Base-by-base conservation (phyloP, 1,140 invertebrate species). In the Andricus grossulariae region DNA sequence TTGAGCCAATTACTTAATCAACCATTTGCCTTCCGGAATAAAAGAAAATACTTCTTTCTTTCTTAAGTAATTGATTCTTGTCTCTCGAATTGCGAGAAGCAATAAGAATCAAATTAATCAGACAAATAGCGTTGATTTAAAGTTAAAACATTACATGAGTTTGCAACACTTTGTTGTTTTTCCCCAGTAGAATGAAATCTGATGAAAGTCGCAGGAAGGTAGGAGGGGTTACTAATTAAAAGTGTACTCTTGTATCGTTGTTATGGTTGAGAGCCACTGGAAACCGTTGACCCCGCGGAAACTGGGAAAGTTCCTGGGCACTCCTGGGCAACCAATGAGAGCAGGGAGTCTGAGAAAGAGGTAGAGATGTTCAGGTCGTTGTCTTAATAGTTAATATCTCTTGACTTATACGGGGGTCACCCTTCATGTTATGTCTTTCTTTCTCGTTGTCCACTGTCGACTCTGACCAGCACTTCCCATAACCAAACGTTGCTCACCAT, bases 281-380 rank as follows among this genome's bases (percentile, higher is more conserved):
- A 83, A 82, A 84, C 79, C 80, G 74, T 84, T 85, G 86, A 86
- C 84, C 86, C 76, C 77, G 80, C 60, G 81, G 82, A 84, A 85
- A 84, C 83, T 74, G 82, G 81, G 82, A 85, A 86, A 87, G 83
- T 84, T 80, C 77, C 54, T 50, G 73, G 73, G 55, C 71, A 77
- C 76, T 77, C 76, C 39, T 74, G 76, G 73, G 50, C 75, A 73
- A 54, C 32, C 83, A 82, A 82, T 74, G 57, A 84, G 80, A 83
- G 80, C 74, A 80, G 75, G 50, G 66, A 73, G 79, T 71, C 55
- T 39, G 71, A 50, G 71, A 80, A 45, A 57, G 73, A 80, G 75
- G 50, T 71, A 80, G 82, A 82, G 71, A 74, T 77, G 45, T 75
- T 72, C 18, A 76, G 75, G 66, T 76, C 51, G 39, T 70, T 75